Percentiles rank a stretch among this genome's conserved stretches.
phyloP scores from a whole-genome alignment of 2,888 invertebrate genomes.

The Amblyteles armatorius region DNA sequence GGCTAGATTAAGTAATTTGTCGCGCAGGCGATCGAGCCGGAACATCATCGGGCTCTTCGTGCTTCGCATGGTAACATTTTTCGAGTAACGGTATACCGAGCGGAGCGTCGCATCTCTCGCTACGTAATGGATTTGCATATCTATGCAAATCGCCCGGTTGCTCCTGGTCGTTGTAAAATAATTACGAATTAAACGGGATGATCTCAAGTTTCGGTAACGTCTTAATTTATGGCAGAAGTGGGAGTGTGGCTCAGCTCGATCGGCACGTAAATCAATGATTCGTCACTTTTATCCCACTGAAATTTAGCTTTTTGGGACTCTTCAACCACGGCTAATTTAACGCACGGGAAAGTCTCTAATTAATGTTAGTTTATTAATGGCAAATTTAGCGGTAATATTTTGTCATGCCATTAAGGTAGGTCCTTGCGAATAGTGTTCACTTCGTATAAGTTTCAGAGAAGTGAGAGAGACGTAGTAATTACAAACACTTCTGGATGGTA shows the following conservation, averaged over 20 bases:
- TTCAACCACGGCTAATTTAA: neutral
- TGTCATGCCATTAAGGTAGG: neutral
- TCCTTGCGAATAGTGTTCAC: no score
- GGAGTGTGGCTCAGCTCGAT: neutral
- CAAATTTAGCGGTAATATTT: neutral
- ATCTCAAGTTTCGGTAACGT: neutral
- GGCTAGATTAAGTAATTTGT: slow-evolving; percentile 45
- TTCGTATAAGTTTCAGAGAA: no score
- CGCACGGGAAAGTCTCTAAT: neutral
- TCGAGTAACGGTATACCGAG: neutral
- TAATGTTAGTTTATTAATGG: neutral
- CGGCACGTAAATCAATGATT: neutral
- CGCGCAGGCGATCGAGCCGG: slow-evolving; percentile 40
- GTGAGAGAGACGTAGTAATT: no score
- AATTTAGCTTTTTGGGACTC: neutral
- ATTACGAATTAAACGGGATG: neutral
- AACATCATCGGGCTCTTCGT: slow-evolving; percentile 24
- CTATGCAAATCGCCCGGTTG: neutral
- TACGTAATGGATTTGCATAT: neutral
- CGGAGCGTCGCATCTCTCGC: neutral
- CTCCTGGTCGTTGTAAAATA: neutral
- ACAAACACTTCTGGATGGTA: no score
- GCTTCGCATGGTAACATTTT: slow-evolving; percentile 50
- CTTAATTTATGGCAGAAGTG: neutral
- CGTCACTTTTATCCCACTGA: neutral